Evolutionary conservation across 2,888 invertebrate species (phyloP), one percentile per base, ranked within the genome.

Genomic region (Drosophila anomalipes): DNA sequence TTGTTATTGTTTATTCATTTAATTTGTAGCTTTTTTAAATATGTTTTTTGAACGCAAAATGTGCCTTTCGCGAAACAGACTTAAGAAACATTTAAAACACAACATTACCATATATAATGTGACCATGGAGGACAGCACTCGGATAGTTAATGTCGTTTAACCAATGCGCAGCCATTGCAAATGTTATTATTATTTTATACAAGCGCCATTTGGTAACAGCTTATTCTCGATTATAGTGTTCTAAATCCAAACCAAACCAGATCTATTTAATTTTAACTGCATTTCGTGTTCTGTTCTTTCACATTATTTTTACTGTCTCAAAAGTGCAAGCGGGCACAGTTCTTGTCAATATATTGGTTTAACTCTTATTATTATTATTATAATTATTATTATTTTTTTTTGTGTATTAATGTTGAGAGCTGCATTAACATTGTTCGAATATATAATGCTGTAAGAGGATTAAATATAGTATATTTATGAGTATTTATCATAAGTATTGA

Each of bases 131-230:
- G 52, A 66, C 66, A 62, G 67, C 54, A 58, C n/a, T 53, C 49
- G 53, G 53, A 68, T 60, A 52, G 35, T 49, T 49, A 30, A 51
- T 59, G 47, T 22, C 47, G 35, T 32, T 58, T 39, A 53, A 26
- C 62, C 57, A 59, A 60, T 63, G 76, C 57, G 76, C 70, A 76
- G 75, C 76, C 75, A 76, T 76, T 61, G 70, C 49, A 75, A 74
- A 74, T 74, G 44, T 68, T 70, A 67, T 74, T 49, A n/a, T 41
- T 63, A 53, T 49, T 71, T 35, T 41, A 30, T 47, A 59, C 51
- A 58, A 71, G 61, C 53, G 72, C 66, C 56, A 44, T 67, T 67
- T 66, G 73, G 58, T 51, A 60, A 52, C 62, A 52, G 71, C 53
- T 49, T 59, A 71, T 53, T 54, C 49, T 62, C 54, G 33, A 53